phyloP scores from a whole-genome alignment of 2,113 vertebrate species.

The Syngnathoides biaculeatus region DNA sequence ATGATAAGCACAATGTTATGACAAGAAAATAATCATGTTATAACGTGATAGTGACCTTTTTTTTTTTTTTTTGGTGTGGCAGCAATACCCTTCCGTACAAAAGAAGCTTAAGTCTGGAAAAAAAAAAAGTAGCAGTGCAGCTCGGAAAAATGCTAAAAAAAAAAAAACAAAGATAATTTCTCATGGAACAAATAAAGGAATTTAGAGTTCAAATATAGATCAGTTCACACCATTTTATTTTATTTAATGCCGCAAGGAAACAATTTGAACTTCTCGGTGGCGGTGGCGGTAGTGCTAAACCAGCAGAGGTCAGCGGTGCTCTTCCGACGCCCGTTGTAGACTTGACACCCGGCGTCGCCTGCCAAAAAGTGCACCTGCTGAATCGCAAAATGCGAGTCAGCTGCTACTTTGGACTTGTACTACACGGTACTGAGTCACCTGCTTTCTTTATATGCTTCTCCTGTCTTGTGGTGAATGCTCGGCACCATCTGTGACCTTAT shows the following conservation, averaged over 20 bases:
- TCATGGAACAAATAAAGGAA: too few relatives aligned
- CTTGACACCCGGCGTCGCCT: background rate
- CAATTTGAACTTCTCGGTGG: background rate
- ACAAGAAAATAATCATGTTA: too few relatives aligned
- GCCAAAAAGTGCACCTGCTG: constrained; percentile 62
- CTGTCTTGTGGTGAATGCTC: constrained; percentile 1
- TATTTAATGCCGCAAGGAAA: too few relatives aligned
- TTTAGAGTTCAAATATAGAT: too few relatives aligned
- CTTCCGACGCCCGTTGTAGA: constrained; percentile 5
- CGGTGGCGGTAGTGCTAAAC: background rate
- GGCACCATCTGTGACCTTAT: constrained; percentile 58
- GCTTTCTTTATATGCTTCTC: constrained; percentile 21
- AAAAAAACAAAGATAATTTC: too few relatives aligned
- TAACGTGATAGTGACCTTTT: too few relatives aligned
- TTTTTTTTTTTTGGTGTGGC: too few relatives aligned
- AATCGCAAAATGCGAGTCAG: constrained; percentile 48
- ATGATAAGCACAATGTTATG: too few relatives aligned
- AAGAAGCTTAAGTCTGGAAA: too few relatives aligned
- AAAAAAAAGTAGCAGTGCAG: too few relatives aligned
- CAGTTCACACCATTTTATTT: background rate
- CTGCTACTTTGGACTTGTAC: constrained; percentile 14
- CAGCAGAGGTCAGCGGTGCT: constrained; percentile 55
- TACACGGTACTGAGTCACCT: constrained; percentile 19
- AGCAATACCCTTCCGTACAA: too few relatives aligned
- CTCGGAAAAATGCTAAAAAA: too few relatives aligned